Percentiles rank a stretch among this genome's conserved stretches.
phyloP scores from a whole-genome alignment of 2,888 invertebrate genomes.

The Schizotus pectinicornis region DNA sequence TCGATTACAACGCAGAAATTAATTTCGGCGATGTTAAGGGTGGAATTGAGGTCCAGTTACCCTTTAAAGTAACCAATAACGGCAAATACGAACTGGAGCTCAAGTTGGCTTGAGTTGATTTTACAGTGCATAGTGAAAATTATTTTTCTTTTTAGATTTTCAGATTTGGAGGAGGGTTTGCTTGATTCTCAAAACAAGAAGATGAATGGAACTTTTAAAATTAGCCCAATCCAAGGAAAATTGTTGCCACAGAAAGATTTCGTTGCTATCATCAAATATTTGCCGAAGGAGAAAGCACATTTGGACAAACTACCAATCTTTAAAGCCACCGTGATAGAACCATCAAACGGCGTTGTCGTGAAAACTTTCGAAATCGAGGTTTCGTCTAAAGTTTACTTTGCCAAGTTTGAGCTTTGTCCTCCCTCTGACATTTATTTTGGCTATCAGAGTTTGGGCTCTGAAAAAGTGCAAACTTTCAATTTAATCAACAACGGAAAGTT shows the following conservation, averaged over 20 bases:
- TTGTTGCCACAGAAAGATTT: slow-evolving; percentile 33
- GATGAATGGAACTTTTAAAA: slow-evolving; percentile 30
- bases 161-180: slow-evolving; percentile 26
- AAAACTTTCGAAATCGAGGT: slow-evolving; percentile 43
- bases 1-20: slow-evolving; percentile 58
- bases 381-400: slow-evolving; percentile 47
- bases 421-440: slow-evolving; percentile 66
- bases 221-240: slow-evolving; percentile 28
- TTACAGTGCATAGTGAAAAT: slow-evolving; percentile 8
- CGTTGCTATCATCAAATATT: slow-evolving; percentile 38
- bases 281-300: slow-evolving; percentile 40
- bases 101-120: slow-evolving; percentile 32
- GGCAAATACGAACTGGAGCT: slow-evolving; percentile 59
- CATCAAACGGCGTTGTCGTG: slow-evolving; percentile 41
- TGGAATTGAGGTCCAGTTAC: slow-evolving; percentile 57
- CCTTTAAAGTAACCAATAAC: slow-evolving; percentile 63
- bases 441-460: slow-evolving; percentile 62
- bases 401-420: slow-evolving; percentile 64
- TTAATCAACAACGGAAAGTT: slow-evolving; percentile 68
- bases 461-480: slow-evolving; percentile 62
- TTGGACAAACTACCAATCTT: slow-evolving; percentile 47
- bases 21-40: slow-evolving; percentile 67
- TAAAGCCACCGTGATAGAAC: slow-evolving; percentile 46
- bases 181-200: slow-evolving; percentile 19
- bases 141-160: slow-evolving; percentile 34